Base-by-base conservation (phyloP, 2,113 vertebrate species). In the Alectura lathami region DNA sequence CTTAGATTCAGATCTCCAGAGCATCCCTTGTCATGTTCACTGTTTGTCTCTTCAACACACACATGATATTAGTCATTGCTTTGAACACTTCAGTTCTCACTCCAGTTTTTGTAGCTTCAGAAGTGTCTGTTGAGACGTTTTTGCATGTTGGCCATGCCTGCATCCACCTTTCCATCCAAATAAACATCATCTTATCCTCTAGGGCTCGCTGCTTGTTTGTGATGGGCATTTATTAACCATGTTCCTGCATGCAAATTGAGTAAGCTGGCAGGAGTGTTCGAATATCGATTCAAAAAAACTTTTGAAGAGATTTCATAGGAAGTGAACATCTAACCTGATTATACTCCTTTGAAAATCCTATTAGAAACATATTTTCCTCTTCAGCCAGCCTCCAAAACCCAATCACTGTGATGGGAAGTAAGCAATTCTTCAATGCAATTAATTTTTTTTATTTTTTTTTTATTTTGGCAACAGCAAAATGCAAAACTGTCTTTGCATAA, bases 341-440 rank as follows among this genome's bases (percentile, higher is more conserved):
- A 93, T 22, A 86, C 27, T 96, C 53, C 73, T 89, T 82, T 54
- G 78, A 93, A 96, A 96, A 94, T 91, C 83, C 43, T 73, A 57
- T 94, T 95, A 94, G 83, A 91, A 94, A 82, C 43, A 63, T 79
- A 94, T 81, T 94, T 92, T 81, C 34, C 51, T 43, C 60, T 93
- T 87, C 53, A 83, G 62, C 14, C 40, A 92, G 51, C 34, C 13
- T 95, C 69, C 67, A 78, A 92, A 93, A 23, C 48, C 34, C n/a
- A 70, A 32, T 84, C 80, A 53, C 21, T 83, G 18, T 69, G 36
- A 48, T 75, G 60, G 57, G 29, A 93, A 91, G 91, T 40, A 84
- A 82, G 43, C 27, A 60, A 27, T 45, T 88, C 68, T 67, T 80
- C 73, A 78, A 8, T 15, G n/a, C 26, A 83, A 83, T 94, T 93